phyloP scores from a whole-genome alignment of 1,140 invertebrate species.

The Brachystomella parvula region DNA sequence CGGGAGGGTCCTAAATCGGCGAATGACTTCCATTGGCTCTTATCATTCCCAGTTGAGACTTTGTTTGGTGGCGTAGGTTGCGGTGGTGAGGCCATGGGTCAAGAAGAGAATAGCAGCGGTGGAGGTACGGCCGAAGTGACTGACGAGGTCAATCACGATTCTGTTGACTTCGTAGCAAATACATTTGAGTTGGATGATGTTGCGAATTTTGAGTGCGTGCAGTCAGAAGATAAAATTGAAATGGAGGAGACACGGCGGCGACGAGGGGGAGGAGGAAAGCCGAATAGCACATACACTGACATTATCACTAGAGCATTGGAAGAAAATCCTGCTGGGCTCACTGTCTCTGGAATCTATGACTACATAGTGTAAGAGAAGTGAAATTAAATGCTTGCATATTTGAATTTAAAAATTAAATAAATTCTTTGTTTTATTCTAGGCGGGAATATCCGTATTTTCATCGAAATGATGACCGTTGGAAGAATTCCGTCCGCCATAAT shows the following conservation, averaged over 20 bases:
- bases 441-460: conserved; percentile 78
- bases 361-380: conserved; percentile 81
- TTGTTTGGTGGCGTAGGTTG: conserved; percentile 1
- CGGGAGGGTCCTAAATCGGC: not conserved
- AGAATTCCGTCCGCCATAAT: conserved; percentile 80
- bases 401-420: conserved; percentile 2
- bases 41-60: not conserved
- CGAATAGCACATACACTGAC: conserved; percentile 58
- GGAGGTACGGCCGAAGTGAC: no score
- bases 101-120: not conserved
- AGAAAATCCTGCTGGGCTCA: conserved; percentile 67
- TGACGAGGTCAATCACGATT: no score
- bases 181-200: not conserved
- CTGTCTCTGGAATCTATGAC: conserved; percentile 80
- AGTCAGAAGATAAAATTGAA: not conserved
- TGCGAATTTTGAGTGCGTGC: not conserved
- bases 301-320: conserved; percentile 73
- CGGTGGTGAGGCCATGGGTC: not conserved
- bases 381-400: not conserved
- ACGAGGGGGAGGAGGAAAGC: conserved; percentile 22
- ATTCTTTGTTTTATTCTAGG: conserved; percentile 48
- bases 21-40: not conserved
- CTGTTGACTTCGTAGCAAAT: not conserved
- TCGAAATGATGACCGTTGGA: conserved; percentile 79
- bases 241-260: not conserved